Percentiles rank a stretch among this genome's conserved stretches.
These are phyloP conservation scores for Baronia brevicornis DNA, from an alignment of 2,888 invertebrate genomes.

Conservation along the genomic window DNA sequence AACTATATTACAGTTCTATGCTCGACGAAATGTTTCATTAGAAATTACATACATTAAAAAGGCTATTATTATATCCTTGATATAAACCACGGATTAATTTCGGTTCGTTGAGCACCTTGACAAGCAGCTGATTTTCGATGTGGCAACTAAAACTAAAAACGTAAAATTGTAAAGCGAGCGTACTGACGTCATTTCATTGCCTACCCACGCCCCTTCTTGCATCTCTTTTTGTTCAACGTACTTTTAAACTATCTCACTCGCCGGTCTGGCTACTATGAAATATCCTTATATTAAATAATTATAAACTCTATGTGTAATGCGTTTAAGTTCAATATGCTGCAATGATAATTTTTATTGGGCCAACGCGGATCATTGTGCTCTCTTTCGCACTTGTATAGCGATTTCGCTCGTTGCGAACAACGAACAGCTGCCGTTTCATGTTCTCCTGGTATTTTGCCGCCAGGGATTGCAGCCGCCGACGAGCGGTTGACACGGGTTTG, in stretches of 20 bases:
- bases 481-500: slow-evolving; percentile 65
- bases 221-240: slow-evolving; percentile 32
- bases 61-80: neutral
- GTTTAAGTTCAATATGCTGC: slow-evolving; percentile 34
- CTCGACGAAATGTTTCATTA: too few species aligned
- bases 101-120: neutral
- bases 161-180: slow-evolving; percentile 44
- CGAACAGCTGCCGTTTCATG: slow-evolving; percentile 41
- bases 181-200: slow-evolving; percentile 51
- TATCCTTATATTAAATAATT: slow-evolving; percentile 28
- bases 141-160: slow-evolving; percentile 53
- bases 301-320: slow-evolving; percentile 25
- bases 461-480: slow-evolving; percentile 70
- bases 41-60: too few species aligned
- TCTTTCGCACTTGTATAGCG: slow-evolving; percentile 36
- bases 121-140: slow-evolving; percentile 67
- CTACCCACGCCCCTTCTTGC: slow-evolving; percentile 43
- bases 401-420: slow-evolving; percentile 32
- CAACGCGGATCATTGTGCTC: slow-evolving; percentile 24
- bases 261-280: slow-evolving; percentile 44
- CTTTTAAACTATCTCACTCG: slow-evolving; percentile 37
- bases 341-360: slow-evolving; percentile 22
- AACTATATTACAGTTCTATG: too few species aligned
- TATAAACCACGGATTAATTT: neutral
- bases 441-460: slow-evolving; percentile 71